A percentile compares a stretch with the other conserved stretches of the same genome.
These are phyloP conservation scores for Pipa parva DNA, from an alignment of 2,113 vertebrate species.

Conservation along the genomic window DNA sequence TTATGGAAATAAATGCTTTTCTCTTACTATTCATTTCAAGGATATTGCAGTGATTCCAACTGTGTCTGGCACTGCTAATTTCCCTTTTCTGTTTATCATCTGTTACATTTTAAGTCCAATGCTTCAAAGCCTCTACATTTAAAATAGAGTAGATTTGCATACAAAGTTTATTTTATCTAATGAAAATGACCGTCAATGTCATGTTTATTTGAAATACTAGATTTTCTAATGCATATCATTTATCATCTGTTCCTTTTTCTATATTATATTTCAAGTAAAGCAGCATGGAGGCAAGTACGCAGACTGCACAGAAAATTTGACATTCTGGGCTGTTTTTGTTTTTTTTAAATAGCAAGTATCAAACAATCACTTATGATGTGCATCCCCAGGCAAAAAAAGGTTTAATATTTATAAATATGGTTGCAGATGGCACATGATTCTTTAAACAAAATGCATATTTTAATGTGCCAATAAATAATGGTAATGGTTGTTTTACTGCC, in stretches of 20 bases:
- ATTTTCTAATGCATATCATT: not conserved
- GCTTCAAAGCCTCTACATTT: not conserved
- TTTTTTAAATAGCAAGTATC: not conserved
- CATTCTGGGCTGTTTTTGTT: not conserved
- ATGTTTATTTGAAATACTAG: not conserved
- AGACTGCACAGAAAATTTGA: not conserved
- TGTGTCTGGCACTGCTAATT: slow-evolving; percentile 9
- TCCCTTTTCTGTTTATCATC: slow-evolving; percentile 22
- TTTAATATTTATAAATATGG: not conserved
- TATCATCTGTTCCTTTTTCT: no score
- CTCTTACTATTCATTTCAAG: slow-evolving; percentile 9
- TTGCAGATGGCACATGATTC: not conserved
- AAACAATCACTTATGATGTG: not conserved
- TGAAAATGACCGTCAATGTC: no score
- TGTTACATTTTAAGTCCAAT: slow-evolving; percentile 2
- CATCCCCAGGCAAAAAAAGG: not conserved
- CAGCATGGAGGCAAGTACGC: not conserved
- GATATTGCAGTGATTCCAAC: slow-evolving; percentile 17
- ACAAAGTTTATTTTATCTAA: no score
- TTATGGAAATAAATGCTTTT: not conserved
- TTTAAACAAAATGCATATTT: not conserved
- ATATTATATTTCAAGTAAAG: not conserved
- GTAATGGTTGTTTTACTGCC: not conserved
- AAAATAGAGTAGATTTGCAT: not conserved
- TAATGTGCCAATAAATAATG: not conserved